These are phyloP conservation scores for Cataglyphis altisquamis DNA, from an alignment of 2,888 invertebrate species.

Conservation along the genomic window DNA sequence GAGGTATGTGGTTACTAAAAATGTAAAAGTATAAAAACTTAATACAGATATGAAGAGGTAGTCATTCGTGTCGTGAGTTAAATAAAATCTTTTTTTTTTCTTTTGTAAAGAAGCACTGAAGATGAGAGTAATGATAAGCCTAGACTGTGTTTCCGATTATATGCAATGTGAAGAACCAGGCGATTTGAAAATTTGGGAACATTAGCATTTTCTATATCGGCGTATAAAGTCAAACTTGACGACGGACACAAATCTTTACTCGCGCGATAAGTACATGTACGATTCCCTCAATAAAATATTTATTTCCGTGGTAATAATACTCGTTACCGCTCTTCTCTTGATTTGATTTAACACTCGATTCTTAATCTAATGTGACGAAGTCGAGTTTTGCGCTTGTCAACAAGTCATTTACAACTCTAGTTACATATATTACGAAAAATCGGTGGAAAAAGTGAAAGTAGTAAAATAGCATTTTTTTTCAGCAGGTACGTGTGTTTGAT, in stretches of 20 bases:
- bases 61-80: slow-evolving; percentile 81
- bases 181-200: slow-evolving; percentile 83
- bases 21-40: slow-evolving; percentile 85
- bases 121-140: slow-evolving; percentile 53
- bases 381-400: slow-evolving; percentile 68
- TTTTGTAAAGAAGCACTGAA: slow-evolving; percentile 52
- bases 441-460: slow-evolving; percentile 81
- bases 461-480: slow-evolving; percentile 79
- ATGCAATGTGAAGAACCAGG: slow-evolving; percentile 73
- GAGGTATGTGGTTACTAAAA: slow-evolving; percentile 86
- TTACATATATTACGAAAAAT: slow-evolving; percentile 72
- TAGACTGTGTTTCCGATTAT: slow-evolving; percentile 58
- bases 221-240: slow-evolving; percentile 61
- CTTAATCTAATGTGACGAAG: slow-evolving; percentile 71
- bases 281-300: slow-evolving; percentile 64
- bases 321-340: slow-evolving; percentile 70
- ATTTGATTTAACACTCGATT: slow-evolving; percentile 71
- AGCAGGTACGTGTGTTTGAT: slow-evolving; percentile 76
- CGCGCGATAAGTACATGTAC: slow-evolving; percentile 73
- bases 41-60: slow-evolving; percentile 85
- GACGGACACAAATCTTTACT: slow-evolving; percentile 75
- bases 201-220: slow-evolving; percentile 67
- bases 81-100: slow-evolving; percentile 68
- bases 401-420: slow-evolving; percentile 69
- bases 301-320: slow-evolving; percentile 66